Evolutionary conservation across 2,113 vertebrate species (phyloP).

Genomic region (Pseudolaguvia tuberculata): DNA sequence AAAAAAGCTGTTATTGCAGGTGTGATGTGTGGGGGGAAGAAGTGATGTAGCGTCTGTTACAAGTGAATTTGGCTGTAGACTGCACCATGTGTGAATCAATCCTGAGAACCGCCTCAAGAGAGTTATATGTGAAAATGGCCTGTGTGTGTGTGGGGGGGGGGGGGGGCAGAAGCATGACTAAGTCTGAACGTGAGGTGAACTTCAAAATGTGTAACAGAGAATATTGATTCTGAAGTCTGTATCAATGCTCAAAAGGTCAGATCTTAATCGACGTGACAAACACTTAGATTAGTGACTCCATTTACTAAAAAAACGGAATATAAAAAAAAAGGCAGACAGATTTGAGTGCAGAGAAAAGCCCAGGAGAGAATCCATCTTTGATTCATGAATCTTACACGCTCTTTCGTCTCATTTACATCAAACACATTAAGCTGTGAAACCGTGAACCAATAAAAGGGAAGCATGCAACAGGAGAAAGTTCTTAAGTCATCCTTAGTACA

Average conservation of each 20-base stretch:
- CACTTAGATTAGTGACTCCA: neutral
- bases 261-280: neutral
- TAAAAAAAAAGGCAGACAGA: neutral
- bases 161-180: neutral
- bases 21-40: neutral
- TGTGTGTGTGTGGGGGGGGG: neutral
- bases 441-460: neutral
- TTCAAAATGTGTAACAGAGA: neutral
- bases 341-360: neutral
- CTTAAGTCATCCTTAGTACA: neutral
- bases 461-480: neutral
- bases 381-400: neutral
- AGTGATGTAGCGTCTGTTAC: neutral
- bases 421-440: neutral
- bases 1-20: neutral
- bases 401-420: neutral
- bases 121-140: neutral
- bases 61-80: neutral
- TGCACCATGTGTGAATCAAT: constrained; percentile 5
- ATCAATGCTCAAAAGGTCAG: constrained; percentile 9
- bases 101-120: neutral
- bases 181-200: constrained; percentile 4
- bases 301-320: neutral
- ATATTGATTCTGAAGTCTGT: neutral
- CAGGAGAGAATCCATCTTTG: neutral